Evolutionary conservation across 2,113 vertebrate species (phyloP).

Genomic region (Odontophorus gujanensis): DNA sequence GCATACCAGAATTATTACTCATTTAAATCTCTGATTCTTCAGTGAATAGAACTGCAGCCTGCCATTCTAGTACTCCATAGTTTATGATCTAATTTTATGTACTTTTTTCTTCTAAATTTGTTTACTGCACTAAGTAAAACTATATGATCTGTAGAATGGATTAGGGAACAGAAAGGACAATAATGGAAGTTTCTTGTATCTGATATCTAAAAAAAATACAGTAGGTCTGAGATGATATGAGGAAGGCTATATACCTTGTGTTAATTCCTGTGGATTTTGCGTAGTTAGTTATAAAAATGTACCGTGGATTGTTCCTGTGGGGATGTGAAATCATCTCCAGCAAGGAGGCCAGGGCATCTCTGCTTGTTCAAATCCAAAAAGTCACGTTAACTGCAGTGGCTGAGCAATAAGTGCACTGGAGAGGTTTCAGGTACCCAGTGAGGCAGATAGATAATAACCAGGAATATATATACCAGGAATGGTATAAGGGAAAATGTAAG

Average conservation of each 20-base stretch:
- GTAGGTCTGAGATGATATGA: slow-evolving; percentile 20
- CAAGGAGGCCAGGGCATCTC: background rate
- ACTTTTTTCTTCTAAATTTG: slow-evolving; percentile 64
- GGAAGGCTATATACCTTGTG: background rate
- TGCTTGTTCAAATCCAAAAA: background rate
- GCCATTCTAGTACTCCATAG: slow-evolving; percentile 6
- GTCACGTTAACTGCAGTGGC: background rate
- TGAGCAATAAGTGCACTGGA: background rate
- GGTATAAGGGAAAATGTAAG: background rate
- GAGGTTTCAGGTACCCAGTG: background rate
- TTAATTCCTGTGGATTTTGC: slow-evolving; percentile 1
- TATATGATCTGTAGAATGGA: slow-evolving; percentile 65
- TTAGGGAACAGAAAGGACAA: slow-evolving; percentile 38
- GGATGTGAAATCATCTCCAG: background rate
- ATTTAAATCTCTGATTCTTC: slow-evolving; percentile 69
- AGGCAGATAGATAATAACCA: background rate
- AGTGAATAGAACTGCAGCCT: slow-evolving; percentile 56
- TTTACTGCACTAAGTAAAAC: slow-evolving; percentile 74
- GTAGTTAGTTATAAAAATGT: background rate
- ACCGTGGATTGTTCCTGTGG: background rate
- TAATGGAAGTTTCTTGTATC: slow-evolving; percentile 23
- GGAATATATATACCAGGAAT: background rate
- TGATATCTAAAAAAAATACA: background rate
- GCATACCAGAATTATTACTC: slow-evolving; percentile 42
- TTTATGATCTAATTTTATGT: slow-evolving; percentile 77